Evolutionary conservation across 2,888 invertebrate genomes (phyloP), one percentile per base, ranked within the genome.

Genomic region (Hyposoter didymator): DNA sequence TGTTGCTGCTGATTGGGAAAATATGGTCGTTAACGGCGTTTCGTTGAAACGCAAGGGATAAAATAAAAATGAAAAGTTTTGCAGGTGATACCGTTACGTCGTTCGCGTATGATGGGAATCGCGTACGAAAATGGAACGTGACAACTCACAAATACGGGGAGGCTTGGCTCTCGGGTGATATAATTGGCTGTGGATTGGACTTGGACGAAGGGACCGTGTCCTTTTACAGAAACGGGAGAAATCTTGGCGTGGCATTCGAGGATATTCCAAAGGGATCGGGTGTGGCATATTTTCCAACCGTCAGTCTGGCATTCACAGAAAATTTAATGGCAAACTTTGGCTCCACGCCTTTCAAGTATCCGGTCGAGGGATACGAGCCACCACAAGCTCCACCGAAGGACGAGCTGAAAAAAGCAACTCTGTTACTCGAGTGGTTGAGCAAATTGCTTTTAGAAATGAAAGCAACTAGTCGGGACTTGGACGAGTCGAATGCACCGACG

Each of bases 321-420:
- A 96, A 96, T 88, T 92, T 98, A 0, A 96, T 96, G 82, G 97
- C 97, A 0, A 98, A 98, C 93, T 98, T 98, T 92, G 98, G 98
- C 64, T 95, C 95, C 45, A 95, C 95, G 1, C 96, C 96, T 0
- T 93, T 95, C 87, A 95, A 96, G 66, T 97, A 96, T 92, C 97
- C 97, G 0, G 94, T 97, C 5, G 94, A 95, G 1, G 96, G 96
- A 0, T 97, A 95, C 91, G 94, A 95, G n/a, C 95, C 97, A 0
- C 92, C 97, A 0, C 97, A 97, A 94, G 94, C 87, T 49, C 75
- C 91, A 14, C 94, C 94, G 0, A 82, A 47, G 17, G 84, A 87
- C 17, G 87, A 91, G 69, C 83, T 92, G 17, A 84, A 84, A 0
- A 94, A 94, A 90, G 94, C 95, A 2, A 91, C 93, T 45, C 88